phyloP scores from a whole-genome alignment of 2,797 vertebrate genomes.

The Nasua narica region DNA sequence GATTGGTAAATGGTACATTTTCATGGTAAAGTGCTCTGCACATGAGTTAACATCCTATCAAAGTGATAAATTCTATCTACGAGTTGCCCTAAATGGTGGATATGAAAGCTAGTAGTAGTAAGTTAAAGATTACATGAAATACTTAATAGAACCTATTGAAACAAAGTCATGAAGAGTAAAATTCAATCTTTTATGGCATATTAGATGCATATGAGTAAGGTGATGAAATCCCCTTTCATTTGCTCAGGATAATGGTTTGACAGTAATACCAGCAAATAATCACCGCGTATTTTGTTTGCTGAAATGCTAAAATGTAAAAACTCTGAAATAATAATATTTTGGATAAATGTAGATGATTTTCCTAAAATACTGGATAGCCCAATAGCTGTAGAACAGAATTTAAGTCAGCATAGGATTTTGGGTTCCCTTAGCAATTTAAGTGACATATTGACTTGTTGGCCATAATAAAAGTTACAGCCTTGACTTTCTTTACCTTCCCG shows the following conservation, averaged over 20 bases:
- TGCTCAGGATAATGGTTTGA: neutral
- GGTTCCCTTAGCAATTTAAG: neutral
- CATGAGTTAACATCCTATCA: neutral
- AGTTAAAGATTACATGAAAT: neutral
- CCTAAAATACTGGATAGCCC: neutral
- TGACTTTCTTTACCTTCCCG: neutral
- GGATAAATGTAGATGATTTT: neutral
- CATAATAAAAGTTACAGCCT: neutral
- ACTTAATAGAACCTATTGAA: neutral
- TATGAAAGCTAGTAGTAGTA: neutral
- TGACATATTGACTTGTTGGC: neutral
- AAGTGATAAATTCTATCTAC: neutral
- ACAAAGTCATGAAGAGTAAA: neutral
- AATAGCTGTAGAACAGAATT: neutral
- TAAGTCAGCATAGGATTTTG: neutral
- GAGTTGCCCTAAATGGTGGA: neutral
- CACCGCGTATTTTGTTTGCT: neutral
- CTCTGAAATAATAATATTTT: too few species aligned
- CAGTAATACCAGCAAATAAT: neutral
- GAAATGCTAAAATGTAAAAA: too few species aligned
- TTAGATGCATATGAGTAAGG: neutral
- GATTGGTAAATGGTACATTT: neutral
- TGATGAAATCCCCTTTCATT: neutral
- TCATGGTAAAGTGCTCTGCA: conserved; percentile 16
- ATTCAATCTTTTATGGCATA: neutral